phyloP scores from a whole-genome alignment of 2,797 vertebrate genomes.

The Coendou prehensilis region DNA sequence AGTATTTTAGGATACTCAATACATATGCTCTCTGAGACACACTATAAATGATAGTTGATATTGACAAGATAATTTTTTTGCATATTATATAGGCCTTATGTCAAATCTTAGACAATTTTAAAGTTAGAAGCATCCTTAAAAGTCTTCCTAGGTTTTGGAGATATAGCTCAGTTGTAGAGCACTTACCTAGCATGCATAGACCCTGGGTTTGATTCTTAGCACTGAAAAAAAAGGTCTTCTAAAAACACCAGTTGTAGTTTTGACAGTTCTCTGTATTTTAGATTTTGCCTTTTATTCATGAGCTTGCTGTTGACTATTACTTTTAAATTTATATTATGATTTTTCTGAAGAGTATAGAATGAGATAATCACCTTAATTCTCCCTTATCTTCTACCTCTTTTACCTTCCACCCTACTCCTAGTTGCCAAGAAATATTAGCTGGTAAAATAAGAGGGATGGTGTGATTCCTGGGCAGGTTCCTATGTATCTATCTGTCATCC shows the following conservation, averaged over 20 bases:
- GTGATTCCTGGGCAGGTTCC: neutral
- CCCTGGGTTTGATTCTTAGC: neutral
- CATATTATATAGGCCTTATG: neutral
- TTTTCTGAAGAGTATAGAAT: neutral
- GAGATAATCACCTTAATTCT: neutral
- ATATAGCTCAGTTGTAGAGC: neutral
- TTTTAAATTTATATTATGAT: slow-evolving; percentile 4
- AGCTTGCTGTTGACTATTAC: neutral
- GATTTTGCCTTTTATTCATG: neutral
- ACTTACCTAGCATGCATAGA: neutral
- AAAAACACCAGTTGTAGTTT: neutral
- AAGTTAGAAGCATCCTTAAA: neutral
- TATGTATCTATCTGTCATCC: too few relatives aligned
- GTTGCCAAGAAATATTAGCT: neutral
- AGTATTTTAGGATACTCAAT: neutral
- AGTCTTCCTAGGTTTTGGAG: neutral
- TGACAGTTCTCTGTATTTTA: neutral
- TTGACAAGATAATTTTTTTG: neutral
- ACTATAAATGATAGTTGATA: neutral
- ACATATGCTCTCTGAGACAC: neutral
- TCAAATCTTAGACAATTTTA: neutral
- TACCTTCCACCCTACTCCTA: neutral
- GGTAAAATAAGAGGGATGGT: neutral
- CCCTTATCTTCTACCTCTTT: neutral
- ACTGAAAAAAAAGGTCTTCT: neutral